Base-by-base conservation (phyloP, 2,113 vertebrate species). In the Hippocampus mohnikei region DNA sequence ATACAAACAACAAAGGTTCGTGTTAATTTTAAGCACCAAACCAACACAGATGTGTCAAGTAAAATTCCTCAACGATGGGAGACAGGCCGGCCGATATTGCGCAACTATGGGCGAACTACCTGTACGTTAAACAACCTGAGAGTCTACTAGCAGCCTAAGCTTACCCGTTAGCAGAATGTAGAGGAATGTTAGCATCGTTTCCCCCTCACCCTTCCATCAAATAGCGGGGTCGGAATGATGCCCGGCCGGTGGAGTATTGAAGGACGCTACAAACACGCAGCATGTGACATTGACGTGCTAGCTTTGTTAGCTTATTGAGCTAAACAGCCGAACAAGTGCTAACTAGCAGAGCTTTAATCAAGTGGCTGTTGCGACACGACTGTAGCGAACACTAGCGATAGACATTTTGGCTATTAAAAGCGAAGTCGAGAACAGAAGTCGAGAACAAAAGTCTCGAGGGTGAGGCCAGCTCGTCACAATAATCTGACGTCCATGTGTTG, bases 121-220 rank as follows among this genome's bases (percentile, higher is more conserved):
- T 63, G 23, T 3, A 15, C 58, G 8, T 9, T 7, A 61, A 29
- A 2, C 58, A 60, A 20, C 18, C 58, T n/a, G 52, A 37, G 59
- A 8, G 3, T 13, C 29, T 12, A 23, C 13, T 65, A 69, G 66
- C 67, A 3, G 23, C 16, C 21, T 58, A 12, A 58, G 46, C 67
- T 85, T 75, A 92, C 91, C 88, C 73, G 88, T 78, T 59, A 91
- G 56, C 16, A 89, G 68, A 77, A 89, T 50, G 42, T 69, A 81
- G 69, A 88, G 73, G 79, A 90, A 81, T 67, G 52, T 85, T 76
- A 74, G 79, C 89, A 92, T 90, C 70, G 76, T 88, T 65, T 66
- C 25, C 48, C 75, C 83, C 33, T 83, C 74, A 84, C 59, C 83
- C 77, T 73, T 79, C 86, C 88, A 87, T 90, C 78, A 74, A 52